Evolutionary conservation across 1,140 invertebrate species (phyloP), one percentile per base, ranked within the genome.

Genomic region (Leptinotarsa texana): DNA sequence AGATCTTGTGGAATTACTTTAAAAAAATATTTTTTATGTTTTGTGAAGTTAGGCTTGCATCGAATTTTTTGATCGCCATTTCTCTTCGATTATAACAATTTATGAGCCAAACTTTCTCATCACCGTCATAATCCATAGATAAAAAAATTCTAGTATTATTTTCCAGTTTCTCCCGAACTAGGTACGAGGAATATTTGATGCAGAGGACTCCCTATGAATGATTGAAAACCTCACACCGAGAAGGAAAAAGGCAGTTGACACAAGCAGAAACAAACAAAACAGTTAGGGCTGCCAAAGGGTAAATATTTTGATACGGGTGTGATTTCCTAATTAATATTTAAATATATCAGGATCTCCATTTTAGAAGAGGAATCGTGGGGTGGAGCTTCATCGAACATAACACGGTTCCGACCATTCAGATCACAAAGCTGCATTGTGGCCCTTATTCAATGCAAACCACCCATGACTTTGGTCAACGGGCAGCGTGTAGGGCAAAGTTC

Each of bases 271-370:
- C 51, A 57, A 57, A 57, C 17, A 57, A 57, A 57, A 57, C 51
- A n/a, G 4, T 17, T 17, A 68, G 72, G 65, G 65, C 61, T 62
- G 47, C 66, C 69, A 77, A 75, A 63, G 76, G 73, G 51, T 77
- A 77, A 77, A 77, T 77, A 75, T 77, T 77, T 77, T 77, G 76
- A 77, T 73, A 63, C 63, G 74, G 76, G 76, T 75, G 73, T 75
- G 76, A 77, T 77, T 77, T 69, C 22, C 65, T 77, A 77, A 77
- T 77, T 77, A 77, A 77, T 77, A 73, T 75, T 77, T 77, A 75
- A 75, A 75, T 75, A 24, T 33, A 21, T 47, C 68, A 48, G 57
- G 49, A 72, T 68, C 76, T 77, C 76, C 76, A 77, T 77, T 77
- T 77, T 77, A 62, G 63, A 33, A 33, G 17, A 24, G 65, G 3